Percentiles rank a stretch among this genome's conserved stretches.
phyloP scores from a whole-genome alignment of 2,888 invertebrate genomes.

The Folsomia candida region DNA sequence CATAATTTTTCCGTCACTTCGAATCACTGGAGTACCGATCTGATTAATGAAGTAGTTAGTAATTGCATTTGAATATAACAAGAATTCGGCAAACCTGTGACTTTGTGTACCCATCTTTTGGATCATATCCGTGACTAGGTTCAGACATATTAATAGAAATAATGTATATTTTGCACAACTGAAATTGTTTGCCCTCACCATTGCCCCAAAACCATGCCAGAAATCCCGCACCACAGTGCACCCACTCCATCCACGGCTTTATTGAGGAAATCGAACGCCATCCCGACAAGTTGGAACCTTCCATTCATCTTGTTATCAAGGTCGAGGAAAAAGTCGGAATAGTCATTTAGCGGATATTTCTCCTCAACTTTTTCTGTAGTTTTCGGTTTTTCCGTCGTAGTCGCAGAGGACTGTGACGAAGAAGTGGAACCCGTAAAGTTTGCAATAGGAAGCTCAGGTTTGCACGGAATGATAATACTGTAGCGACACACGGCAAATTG shows the following conservation, averaged over 20 bases:
- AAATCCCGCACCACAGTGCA: neutral
- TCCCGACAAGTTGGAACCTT: neutral
- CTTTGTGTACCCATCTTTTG: neutral
- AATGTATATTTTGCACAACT: no score
- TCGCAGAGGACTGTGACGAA: neutral
- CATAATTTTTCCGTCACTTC: neutral
- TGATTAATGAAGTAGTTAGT: no score
- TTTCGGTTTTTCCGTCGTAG: neutral
- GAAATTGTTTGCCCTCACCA: no score
- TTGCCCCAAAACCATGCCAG: neutral
- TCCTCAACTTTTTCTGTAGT: neutral
- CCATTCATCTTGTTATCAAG: neutral
- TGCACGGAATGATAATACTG: neutral
- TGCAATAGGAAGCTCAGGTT: neutral
- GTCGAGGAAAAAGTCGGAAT: neutral
- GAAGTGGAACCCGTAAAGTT: neutral
- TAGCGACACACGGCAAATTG: constrained; percentile 2
- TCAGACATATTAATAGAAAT: no score
- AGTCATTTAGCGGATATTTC: neutral
- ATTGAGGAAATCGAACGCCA: neutral
- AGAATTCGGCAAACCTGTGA: neutral
- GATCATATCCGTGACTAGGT: constrained; percentile 1
- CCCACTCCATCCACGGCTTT: neutral
- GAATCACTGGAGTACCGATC: neutral
- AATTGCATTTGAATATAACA: no score